Base-by-base conservation (phyloP, 2,888 invertebrate species). In the Ichneumoninae sp. region DNA sequence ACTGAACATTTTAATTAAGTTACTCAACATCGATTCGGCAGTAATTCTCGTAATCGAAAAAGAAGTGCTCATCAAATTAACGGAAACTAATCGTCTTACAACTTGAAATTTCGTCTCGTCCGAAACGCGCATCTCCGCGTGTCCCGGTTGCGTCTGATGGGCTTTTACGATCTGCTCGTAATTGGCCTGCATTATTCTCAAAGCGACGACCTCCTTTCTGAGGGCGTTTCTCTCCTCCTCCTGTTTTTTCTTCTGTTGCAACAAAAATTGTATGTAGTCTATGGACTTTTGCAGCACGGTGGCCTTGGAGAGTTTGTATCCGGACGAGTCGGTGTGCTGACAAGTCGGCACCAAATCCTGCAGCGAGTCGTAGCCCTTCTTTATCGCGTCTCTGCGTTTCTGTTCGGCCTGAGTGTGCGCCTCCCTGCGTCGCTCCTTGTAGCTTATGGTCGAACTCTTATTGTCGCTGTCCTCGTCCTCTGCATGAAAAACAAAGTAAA, bases 341-440 rank as follows among this genome's bases (percentile, higher is more conserved):
- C 99, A 99, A 76, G 97, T 98, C 0, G 99, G 99, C 13, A 99
- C 98, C 86, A 99, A 94, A 90, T 97, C 97, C 94, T 98, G 98
- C 22, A 99, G 94, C 2, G 97, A 97, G 93, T 99, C 98, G 93
- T 99, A 99, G 0, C 99, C 99, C 93, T 98, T 98, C 94, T 99
- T 99, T 86, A 99, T 99, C 1, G 99, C 98, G 95, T 99, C 99
- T 90, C 99, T 95, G 87, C 99, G 95, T 93, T 99, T 99, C 93
- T 99, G 99, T 94, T 99, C 99, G 2, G 99, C 99, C 94, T 98
- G 96, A 0, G 99, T 99, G 92, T 99, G 99, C 5, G 99, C 99
- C 93, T 99, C 98, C 85, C 99, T 95, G 77, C 99, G 95, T 52
- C 99, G 95, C 91, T 99, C 98, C 93, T 98, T 99, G 93, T 98